Evolutionary conservation across 1,140 invertebrate genomes (phyloP), one percentile per base, ranked within the genome.

Genomic region (Drosophila albomicans): DNA sequence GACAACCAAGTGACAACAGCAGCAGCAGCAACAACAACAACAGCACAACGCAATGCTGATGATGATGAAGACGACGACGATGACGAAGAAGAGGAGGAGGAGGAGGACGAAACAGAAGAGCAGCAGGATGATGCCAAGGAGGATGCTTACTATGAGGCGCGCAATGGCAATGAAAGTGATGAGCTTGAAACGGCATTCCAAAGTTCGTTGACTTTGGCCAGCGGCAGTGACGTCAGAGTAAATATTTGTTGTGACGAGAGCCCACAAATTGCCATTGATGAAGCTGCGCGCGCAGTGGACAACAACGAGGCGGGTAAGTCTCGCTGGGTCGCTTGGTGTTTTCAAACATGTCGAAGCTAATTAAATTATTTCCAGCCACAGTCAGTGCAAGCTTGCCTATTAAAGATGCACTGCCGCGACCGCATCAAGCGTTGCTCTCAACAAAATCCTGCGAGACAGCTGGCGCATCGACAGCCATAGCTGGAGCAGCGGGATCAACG

Each of bases 391-490:
- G 32, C 1, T 32, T 32, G 35, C 7, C 8, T 10, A 10, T 8
- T 3, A 10, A 38, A 2, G 35, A 38, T 8, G 58, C 56, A 3
- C 25, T 38, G 25, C 4, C 20, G 30, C 46, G 52, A 25, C 49
- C 20, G 11, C 84, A 92, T 8, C 91, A 89, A 54, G 79, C 81
- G 0, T 58, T 92, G 45, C 82, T 92, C 3, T 64, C 87, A 3
- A 89, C 91, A n/a, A 91, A 91, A 28, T 91, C 87, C 7, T 92
- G 79, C 38, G 91, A 92, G 52, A 81, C 79, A 1, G 79, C 90
- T 25, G 20, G 20, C 20, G 20, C 20, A 25, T 25, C 20, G 20
- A 25, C 20, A 25, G 20, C 20, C 20, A 25, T 4, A 4, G 80
- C 58, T 32, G 16, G 66, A 38, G 28, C 66, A 69, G 30, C 77